These are phyloP conservation scores for Apteryx owenii DNA, from an alignment of 2,113 vertebrate species.

Conservation along the genomic window DNA sequence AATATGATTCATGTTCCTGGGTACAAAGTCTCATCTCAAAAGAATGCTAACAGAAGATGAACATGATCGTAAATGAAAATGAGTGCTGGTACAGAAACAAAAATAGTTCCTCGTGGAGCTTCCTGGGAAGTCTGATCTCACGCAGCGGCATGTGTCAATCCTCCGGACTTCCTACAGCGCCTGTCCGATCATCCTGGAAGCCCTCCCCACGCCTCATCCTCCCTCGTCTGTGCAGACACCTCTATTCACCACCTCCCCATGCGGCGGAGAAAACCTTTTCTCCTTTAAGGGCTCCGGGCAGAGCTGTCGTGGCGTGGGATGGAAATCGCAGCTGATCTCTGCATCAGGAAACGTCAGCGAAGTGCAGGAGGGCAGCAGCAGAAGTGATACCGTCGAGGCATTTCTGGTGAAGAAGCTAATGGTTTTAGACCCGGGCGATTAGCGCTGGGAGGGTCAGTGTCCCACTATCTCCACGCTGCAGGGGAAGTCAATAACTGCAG, in stretches of 20 bases:
- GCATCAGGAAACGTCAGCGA: accelerated
- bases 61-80: background rate
- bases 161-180: accelerated
- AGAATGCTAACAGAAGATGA: background rate
- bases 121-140: background rate
- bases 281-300: background rate
- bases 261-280: background rate
- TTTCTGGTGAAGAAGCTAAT: background rate
- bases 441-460: background rate
- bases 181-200: background rate
- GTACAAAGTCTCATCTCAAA: background rate
- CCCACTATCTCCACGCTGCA: background rate
- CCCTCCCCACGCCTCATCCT: background rate
- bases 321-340: background rate
- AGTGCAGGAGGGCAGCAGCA: background rate
- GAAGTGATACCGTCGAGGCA: background rate
- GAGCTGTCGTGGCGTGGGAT: background rate
- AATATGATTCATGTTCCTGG: accelerated
- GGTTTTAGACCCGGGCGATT: background rate
- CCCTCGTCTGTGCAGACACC: accelerated
- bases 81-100: background rate
- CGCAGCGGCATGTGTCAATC: background rate
- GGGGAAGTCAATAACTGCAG: background rate
- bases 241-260: accelerated
- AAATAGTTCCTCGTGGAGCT: background rate